phyloP scores from a whole-genome alignment of 2,113 vertebrate species.

The Eubucco bourcierii region DNA sequence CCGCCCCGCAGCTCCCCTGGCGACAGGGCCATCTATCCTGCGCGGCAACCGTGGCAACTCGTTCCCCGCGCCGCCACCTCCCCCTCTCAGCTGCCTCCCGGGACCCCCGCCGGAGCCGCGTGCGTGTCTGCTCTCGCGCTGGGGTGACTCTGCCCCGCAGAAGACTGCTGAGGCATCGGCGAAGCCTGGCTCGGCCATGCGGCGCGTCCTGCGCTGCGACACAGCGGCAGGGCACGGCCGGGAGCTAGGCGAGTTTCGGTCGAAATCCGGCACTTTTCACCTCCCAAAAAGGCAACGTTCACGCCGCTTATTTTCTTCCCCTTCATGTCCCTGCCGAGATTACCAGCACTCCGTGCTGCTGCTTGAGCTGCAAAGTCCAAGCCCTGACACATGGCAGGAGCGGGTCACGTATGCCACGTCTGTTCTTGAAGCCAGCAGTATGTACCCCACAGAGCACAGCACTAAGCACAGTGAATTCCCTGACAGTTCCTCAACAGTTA shows the following conservation, averaged over 20 bases:
- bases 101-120: background rate
- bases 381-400: background rate
- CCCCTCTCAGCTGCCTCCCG: background rate
- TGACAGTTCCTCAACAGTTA: background rate
- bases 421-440: background rate
- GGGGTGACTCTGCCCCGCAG: background rate
- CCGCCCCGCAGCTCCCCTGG: background rate
- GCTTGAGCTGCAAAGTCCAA: background rate
- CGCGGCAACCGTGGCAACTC: background rate
- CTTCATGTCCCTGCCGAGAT: background rate
- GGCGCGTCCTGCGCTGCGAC: background rate
- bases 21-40: background rate
- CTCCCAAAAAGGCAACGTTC: background rate
- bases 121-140: background rate
- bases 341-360: background rate
- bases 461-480: background rate
- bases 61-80: background rate
- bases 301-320: background rate
- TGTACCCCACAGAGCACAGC: background rate
- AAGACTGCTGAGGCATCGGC: background rate
- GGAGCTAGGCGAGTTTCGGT: accelerated
- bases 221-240: background rate
- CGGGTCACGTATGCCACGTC: background rate
- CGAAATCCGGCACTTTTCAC: background rate
- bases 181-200: background rate